Percentiles rank a stretch among this genome's conserved stretches.
These are phyloP conservation scores for Plutella xylostella DNA, from an alignment of 2,888 invertebrate species.

Conservation along the genomic window DNA sequence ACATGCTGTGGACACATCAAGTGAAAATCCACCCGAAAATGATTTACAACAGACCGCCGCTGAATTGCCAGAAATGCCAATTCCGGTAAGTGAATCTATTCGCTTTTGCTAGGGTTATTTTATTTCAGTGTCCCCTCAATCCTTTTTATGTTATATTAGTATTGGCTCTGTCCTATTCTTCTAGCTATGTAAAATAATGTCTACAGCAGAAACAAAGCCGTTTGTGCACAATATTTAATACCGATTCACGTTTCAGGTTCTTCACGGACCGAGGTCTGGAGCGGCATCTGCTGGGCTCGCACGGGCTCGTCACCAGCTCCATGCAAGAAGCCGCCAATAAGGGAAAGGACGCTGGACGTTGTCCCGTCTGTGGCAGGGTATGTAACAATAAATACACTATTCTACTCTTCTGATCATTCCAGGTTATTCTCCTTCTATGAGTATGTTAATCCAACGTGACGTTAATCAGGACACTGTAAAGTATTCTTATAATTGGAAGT, in stretches of 20 bases:
- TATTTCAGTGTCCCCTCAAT: too few relatives aligned
- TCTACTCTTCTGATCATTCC: too few relatives aligned
- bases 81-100: constrained; percentile 62
- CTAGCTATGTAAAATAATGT: too few relatives aligned
- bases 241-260: constrained; percentile 79
- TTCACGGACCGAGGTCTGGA: constrained; percentile 98
- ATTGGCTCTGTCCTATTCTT: too few relatives aligned
- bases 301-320: constrained; percentile 94
- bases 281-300: constrained; percentile 93
- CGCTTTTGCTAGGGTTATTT: neutral
- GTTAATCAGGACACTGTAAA: too few relatives aligned
- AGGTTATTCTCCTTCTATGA: too few relatives aligned
- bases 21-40: constrained; percentile 96
- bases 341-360: constrained; percentile 93
- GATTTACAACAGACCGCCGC: constrained; percentile 93
- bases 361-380: constrained; percentile 95
- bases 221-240: too few relatives aligned
- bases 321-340: constrained; percentile 97
- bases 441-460: too few relatives aligned
- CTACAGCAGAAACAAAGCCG: too few relatives aligned
- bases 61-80: constrained; percentile 97
- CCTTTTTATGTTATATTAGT: too few relatives aligned
- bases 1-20: constrained; percentile 99
- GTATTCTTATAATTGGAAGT: too few relatives aligned
- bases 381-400: too few relatives aligned